Evolutionary conservation across 2,888 invertebrate genomes (phyloP).

Genomic region (Byasa hedistus): DNA sequence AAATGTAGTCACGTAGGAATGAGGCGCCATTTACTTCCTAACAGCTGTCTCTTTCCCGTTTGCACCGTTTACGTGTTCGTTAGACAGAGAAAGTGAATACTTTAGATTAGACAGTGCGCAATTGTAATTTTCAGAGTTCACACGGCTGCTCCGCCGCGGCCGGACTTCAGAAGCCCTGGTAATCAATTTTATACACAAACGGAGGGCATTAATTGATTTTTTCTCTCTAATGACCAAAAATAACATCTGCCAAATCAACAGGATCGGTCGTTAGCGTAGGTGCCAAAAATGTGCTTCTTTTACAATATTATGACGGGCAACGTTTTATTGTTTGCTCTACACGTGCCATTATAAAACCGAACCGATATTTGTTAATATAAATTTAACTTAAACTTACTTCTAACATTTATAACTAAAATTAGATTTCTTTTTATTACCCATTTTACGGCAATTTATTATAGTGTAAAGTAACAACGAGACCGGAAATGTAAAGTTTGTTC

Average conservation of each 20-base stretch:
- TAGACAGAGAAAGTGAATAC: constrained; percentile 46
- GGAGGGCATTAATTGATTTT: constrained; percentile 74
- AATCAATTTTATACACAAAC: constrained; percentile 79
- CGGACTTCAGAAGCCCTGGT: constrained; percentile 70
- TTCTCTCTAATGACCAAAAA: constrained; percentile 71
- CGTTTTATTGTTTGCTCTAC: constrained; percentile 26
- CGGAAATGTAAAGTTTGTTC: too few species aligned
- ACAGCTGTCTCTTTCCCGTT: constrained; percentile 50
- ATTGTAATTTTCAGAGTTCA: constrained; percentile 71
- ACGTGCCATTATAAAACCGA: constrained; percentile 24
- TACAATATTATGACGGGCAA: constrained; percentile 34
- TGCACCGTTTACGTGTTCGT: constrained; percentile 31
- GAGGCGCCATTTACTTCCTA: constrained; percentile 67
- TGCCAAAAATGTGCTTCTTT: constrained; percentile 56
- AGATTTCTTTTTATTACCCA: too few species aligned
- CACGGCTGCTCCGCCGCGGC: constrained; percentile 58
- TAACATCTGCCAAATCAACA: constrained; percentile 73
- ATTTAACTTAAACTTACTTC: neutral
- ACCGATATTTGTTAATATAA: neutral
- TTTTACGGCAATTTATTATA: too few species aligned
- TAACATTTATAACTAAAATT: too few species aligned
- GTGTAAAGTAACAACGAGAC: too few species aligned
- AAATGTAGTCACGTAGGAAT: constrained; percentile 57
- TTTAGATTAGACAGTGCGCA: constrained; percentile 64
- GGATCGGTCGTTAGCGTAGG: constrained; percentile 66